Evolutionary conservation across 2,113 vertebrate genomes (phyloP), one percentile per base, ranked within the genome.

Genomic region (Hystrix brachyura): DNA sequence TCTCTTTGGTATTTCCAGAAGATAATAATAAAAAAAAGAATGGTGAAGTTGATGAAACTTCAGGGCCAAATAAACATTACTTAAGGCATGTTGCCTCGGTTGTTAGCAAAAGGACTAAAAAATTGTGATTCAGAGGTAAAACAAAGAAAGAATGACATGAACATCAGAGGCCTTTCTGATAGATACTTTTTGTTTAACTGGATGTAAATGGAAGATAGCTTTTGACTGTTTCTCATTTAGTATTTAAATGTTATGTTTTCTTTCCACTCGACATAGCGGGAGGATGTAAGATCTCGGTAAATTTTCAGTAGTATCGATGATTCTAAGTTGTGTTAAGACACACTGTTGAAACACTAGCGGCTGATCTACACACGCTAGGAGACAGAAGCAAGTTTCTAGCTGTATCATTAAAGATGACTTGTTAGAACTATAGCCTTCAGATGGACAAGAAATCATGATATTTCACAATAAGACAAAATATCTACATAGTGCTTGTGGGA

Each of bases 1-100:
- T 91, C 62, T 92, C 69, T 57, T 32, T 65, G 51, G 23, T 32
- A 34, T 92, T 89, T 69, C 38, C 17, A 60, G 51, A 69, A 55
- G 4, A 65, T 15, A 15, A 85, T 27, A 46, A 71, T 10, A 14
- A 85, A 43, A 48, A 78, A 14, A 4, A 29, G 11, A 19, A 59
- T 9, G 15, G 17, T 6, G 6, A 3, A 25, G 11, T 8, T 90
- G 64, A 81, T 57, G 51, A 90, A 69, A 34, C 21, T 27, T 10
- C 29, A 19, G 29, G 18, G 15, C 38, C 67, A 87, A 34, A 13
- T 5, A 62, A 83, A 80, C 1, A 2, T 38, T 48, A 78, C 18
- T 72, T 12, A 48, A 38, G 57, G 46, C 46, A 32, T 48, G 14
- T 51, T 71, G 60, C 34, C 34, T 78, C 23, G n/a, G 13, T 13